Evolutionary conservation across 2,888 invertebrate species (phyloP), one percentile per base, ranked within the genome.

Genomic region (Bellardia pandia): DNA sequence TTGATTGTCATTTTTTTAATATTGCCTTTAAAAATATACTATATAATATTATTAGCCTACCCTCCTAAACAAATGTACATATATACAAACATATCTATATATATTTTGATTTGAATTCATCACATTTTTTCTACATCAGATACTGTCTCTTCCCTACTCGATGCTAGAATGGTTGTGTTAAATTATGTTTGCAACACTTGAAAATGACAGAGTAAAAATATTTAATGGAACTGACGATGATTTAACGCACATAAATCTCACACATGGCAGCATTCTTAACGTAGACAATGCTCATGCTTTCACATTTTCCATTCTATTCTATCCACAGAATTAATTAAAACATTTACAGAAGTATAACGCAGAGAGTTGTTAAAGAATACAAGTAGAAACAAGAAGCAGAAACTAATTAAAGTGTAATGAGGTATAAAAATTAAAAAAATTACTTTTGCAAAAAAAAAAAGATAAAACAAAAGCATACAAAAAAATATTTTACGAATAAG

Each of bases 401-500:
- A 66, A 76, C 60, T 82, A 69, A 69, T 75, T 82, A 58, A 82
- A 69, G 75, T 76, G 60, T 82, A 75, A 75, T 82, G 69, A 62
- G 75, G 68, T 75, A 75, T 82, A 60, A 76, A 82, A 69, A 69
- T 69, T 76, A 69, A 60, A 69, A 69, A 45, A 53, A 82, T 75
- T 76, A 76, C n/a, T 60, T 58, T 16, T 16, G n/a, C 0, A 75
- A 69, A 60, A 58, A 48, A 48, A 48, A 48, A 14, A 2, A 14
- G 6, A 3, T 2, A 37, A 37, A 37, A 37, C 3, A 37, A 68
- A 69, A 51, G 40, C 14, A 48, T 14, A 48, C 3, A 14, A 3
- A 53, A 58, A 37, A 60, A 58, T 45, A 9, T 45, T 45, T 45
- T 45, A 37, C 6, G 53, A 51, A 0, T 8, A 71, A 33, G 23